Evolutionary conservation across 2,797 vertebrate species (phyloP).

Genomic region (Tragelaphus oryx): DNA sequence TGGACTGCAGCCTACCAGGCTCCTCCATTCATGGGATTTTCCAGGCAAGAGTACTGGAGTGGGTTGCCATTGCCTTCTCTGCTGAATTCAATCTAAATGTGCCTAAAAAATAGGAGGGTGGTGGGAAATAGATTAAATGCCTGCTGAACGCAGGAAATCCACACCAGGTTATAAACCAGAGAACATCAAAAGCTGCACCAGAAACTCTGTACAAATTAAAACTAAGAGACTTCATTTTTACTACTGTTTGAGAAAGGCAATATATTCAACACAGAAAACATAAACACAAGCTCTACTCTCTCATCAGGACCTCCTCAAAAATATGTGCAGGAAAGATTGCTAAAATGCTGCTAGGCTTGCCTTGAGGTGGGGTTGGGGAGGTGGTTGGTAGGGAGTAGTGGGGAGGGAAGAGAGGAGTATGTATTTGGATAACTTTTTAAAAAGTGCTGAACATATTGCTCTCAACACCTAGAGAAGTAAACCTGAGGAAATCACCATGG

Average conservation of each 20-base stretch:
- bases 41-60: too few relatives aligned
- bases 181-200: conserved; percentile 14
- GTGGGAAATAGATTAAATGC: background rate
- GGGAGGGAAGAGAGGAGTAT: background rate
- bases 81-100: background rate
- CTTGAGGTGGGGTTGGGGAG: rapidly evolving
- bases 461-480: background rate
- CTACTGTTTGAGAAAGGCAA: conserved; percentile 37
- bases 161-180: background rate
- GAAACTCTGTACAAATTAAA: conserved; percentile 1
- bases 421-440: background rate
- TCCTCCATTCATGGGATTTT: too few relatives aligned
- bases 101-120: background rate
- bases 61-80: too few relatives aligned
- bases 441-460: background rate
- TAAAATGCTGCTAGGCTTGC: background rate
- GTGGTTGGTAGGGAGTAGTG: background rate
- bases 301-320: conserved; percentile 29
- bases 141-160: background rate
- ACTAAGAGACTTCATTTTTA: background rate
- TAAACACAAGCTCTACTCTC: conserved; percentile 14
- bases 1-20: too few relatives aligned
- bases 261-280: conserved; percentile 28
- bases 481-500: background rate
- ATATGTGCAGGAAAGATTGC: background rate